Base-by-base conservation (phyloP, 2,797 vertebrate genomes). In the Emys orbicularis region DNA sequence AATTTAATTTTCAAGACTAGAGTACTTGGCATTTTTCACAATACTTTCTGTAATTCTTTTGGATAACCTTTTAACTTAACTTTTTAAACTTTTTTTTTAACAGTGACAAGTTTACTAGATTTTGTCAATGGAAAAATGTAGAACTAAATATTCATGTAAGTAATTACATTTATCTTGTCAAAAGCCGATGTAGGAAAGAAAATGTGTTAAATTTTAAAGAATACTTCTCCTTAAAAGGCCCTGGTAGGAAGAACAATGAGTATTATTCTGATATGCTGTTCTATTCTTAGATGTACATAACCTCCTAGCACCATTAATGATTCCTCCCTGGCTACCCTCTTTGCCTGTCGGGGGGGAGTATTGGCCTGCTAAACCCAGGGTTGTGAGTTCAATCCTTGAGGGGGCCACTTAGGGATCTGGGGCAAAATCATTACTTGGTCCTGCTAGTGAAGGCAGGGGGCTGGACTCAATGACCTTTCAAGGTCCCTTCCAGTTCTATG, bases 41-140 rank as follows among this genome's bases (percentile, higher is more conserved):
- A 41, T 72, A 34, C 84, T 91, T 88, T 52, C 50, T 50, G 19
- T 83, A 84, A 83, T 29, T 59, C 82, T 88, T 93, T 92, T 65
- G 77, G 86, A 84, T 94, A 87, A 97, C 92, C 89, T 93, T 72
- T 82, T 31, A 94, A 94, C 76, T 87, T n/a, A 41, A 72, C 68
- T 72, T 11, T 94, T 96, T 89, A 92, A 44, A 34, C 98, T 41
- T 41, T n/a, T 77, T 11, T 97, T 90, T 96, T 88, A 47, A n/a
- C 98, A 99, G 99, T 89, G 99, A 99, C 98, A 99, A 99, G 97
- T 99, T 99, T 95, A 99, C 99, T 87, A 98, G 99, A 82, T 99
- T 99, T 92, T 99, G 99, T 97, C 99, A 99, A 97, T 99, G 99
- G 99, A 99, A 99, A 98, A 99, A 99, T 44, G 99, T 99, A 88